A percentile compares a stretch with the other conserved stretches of the same genome.
Evolutionary conservation across 1,140 invertebrate species (phyloP).

Genomic region (Heliconius hermathena): DNA sequence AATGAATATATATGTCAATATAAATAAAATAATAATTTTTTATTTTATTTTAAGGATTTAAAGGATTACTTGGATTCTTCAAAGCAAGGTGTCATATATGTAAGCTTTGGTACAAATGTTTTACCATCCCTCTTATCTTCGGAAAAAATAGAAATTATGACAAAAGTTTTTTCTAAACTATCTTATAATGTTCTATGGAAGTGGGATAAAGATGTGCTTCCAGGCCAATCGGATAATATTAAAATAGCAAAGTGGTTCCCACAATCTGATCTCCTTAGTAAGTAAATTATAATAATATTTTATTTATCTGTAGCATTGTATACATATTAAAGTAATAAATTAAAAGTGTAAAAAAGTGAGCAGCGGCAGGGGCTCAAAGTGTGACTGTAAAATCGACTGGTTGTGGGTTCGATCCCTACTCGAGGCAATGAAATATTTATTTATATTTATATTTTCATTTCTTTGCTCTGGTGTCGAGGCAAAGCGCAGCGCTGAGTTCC

Average conservation of each 20-base stretch:
- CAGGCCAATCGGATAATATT: slow-evolving; percentile 44
- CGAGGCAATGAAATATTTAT: no score
- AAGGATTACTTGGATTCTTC: not conserved
- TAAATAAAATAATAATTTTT: not conserved
- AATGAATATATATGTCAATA: no score
- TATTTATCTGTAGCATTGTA: not conserved
- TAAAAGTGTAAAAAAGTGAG: no score
- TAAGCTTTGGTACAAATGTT: slow-evolving; percentile 6
- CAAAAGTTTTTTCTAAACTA: slow-evolving; percentile 20
- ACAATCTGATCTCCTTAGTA: slow-evolving; percentile 72
- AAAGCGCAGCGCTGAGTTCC: no score
- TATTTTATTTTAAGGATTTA: not conserved
- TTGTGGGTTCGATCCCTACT: no score
- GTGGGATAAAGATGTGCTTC: slow-evolving; percentile 64
- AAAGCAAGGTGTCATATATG: not conserved
- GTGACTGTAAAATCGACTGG: no score
- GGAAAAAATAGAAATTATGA: slow-evolving; percentile 27
- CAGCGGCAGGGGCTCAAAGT: no score
- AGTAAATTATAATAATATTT: slow-evolving; percentile 22
- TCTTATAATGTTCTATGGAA: slow-evolving; percentile 59
- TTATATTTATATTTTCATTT: no score
- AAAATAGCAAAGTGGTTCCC: slow-evolving; percentile 42
- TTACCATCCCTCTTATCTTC: not conserved
- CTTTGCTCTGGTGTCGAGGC: no score
- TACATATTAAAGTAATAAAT: not conserved